Conservation (phyloP, 2,888 invertebrate genomes). For the Erebia ligea region DNA sequence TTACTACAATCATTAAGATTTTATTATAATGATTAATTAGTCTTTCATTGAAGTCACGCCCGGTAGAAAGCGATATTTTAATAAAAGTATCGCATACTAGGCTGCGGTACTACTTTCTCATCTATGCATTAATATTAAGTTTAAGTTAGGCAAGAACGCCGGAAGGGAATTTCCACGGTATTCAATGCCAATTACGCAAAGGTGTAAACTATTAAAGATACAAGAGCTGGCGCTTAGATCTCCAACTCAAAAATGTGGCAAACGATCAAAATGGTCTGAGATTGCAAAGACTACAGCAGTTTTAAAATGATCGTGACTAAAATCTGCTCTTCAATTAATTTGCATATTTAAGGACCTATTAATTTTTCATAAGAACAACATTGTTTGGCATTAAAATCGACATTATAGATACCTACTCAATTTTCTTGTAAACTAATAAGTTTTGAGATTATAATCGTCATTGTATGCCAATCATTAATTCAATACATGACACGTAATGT, state of each 20-base stretch:
- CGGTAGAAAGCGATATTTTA: neutral
- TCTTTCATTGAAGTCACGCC: neutral
- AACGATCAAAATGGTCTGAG: neutral
- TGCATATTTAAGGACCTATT: neutral
- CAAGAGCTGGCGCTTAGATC: too few species aligned
- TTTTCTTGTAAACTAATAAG: constrained; percentile 7
- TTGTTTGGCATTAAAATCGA: neutral
- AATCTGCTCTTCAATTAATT: neutral
- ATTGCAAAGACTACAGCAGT: neutral
- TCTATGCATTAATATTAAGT: neutral
- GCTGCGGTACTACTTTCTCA: neutral
- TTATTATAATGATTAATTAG: too few species aligned
- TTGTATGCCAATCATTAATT: constrained; percentile 1
- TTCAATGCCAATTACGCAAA: constrained; percentile 1
- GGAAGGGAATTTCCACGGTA: constrained; percentile 7
- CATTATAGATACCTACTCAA: neutral
- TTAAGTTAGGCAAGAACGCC: neutral
- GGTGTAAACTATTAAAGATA: neutral
- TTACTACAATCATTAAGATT: neutral
- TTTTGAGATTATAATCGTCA: constrained; percentile 6
- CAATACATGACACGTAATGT: neutral
- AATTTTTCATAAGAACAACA: neutral
- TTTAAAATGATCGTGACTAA: neutral
- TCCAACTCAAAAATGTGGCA: neutral
- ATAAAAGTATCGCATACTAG: neutral